Evolutionary conservation across 1,140 invertebrate genomes (phyloP), one percentile per base, ranked within the genome.

Genomic region (Megalopta genalis): DNA sequence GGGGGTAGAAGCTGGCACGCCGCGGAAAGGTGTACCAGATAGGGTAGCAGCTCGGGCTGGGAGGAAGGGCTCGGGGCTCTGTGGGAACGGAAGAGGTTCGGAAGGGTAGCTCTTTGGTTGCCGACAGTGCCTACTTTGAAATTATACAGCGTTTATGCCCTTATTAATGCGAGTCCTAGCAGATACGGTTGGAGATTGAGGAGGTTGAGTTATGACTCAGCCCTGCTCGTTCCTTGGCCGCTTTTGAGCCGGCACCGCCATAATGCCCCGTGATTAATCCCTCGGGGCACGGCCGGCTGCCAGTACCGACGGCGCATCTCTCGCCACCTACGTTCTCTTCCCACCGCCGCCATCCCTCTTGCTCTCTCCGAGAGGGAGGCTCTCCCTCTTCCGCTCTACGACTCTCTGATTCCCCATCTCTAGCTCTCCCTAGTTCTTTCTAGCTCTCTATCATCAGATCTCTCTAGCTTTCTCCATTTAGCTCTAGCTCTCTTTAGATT

Each of bases 261-360:
- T 90, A 91, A 91, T 91, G 87, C 88, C 82, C 84, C 85, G 88
- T 91, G 89, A 91, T 91, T 91, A 91, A 91, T 91, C 90, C 90
- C 87, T 82, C 81, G 83, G 85, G 90, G 85, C 66, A 85, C 75
- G 83, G 74, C 10, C 42, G 42, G 76, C 81, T 71, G 80, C 79
- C 85, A 86, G 86, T 87, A 86, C 85, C 85, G 59, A 80, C 77
- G 82, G 77, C 84, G 82, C 84, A 85, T 82, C 86, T 82, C 86
- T 83, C 78, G 59, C 73, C 71, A 66, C 62, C 77, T 72, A 76
- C 65, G 8, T 63, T 57, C 49, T 70, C 52, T 23, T 57, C 52
- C 39, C 23, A 8, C 18, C 32, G 1, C 25, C 2, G 9, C 42
- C 8, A 6, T 6, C 42, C 42, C 23, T 71, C 62, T 37, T 23